phyloP scores from a whole-genome alignment of 2,797 vertebrate species.

The Lacerta agilis region DNA sequence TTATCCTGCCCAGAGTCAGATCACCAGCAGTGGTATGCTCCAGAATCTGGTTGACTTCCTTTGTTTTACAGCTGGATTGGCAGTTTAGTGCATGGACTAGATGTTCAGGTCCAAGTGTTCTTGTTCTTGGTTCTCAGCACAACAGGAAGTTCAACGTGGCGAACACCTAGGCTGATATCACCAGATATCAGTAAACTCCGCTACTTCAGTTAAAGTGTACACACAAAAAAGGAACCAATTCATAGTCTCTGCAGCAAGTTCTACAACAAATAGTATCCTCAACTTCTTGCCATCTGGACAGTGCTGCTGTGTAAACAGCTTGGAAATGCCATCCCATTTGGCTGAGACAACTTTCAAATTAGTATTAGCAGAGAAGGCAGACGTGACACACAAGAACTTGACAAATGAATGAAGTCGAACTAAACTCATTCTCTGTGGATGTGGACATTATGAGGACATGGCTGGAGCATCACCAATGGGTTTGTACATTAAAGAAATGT shows the following conservation, averaged over 20 bases:
- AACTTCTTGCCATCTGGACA: conserved; percentile 76
- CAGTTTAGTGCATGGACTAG: not conserved
- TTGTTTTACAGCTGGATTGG: not conserved
- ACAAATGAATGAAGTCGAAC: not conserved
- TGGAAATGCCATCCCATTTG: conserved; percentile 50
- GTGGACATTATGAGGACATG: not conserved
- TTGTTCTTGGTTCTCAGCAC: not conserved
- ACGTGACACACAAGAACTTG: not conserved
- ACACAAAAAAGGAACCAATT: not conserved
- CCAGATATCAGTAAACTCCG: not conserved
- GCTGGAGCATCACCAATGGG: not conserved
- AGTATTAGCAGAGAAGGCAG: not conserved
- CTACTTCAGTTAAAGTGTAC: not conserved
- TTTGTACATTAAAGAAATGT: too few species aligned
- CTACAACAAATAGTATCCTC: conserved; percentile 72
- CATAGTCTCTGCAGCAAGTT: conserved; percentile 46
- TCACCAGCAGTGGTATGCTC: not conserved
- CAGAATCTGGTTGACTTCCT: not conserved
- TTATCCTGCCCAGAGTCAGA: too few species aligned
- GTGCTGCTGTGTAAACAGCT: conserved; percentile 15
- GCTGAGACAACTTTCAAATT: not conserved
- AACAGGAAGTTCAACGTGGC: not conserved
- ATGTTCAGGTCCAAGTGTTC: not conserved
- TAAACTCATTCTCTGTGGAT: not conserved
- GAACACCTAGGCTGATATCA: not conserved